A percentile compares a stretch with the other conserved stretches of the same genome.
Conservation (phyloP, 2,888 invertebrate genomes). For the Lasioglossum vierecki region DNA sequence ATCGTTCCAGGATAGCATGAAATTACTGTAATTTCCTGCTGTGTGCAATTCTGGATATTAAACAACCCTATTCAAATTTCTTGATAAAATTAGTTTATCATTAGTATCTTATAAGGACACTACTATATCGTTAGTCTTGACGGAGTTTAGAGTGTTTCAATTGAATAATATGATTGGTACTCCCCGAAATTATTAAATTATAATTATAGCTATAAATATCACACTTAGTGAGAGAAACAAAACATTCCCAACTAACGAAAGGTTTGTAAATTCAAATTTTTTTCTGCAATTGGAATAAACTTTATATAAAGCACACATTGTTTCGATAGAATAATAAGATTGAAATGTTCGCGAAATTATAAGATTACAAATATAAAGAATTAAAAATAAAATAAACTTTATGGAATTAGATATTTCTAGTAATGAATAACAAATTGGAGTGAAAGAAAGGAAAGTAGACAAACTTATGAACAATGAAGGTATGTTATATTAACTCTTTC, state of each 20-base stretch:
- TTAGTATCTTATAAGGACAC: too few species aligned
- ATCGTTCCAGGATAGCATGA: constrained; percentile 36
- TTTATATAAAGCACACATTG: background rate
- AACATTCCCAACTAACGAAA: background rate
- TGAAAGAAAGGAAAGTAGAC: background rate
- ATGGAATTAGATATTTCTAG: background rate
- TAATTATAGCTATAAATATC: background rate
- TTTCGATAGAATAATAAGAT: background rate
- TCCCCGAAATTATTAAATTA: background rate
- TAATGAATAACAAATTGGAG: background rate
- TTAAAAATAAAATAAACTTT: background rate
- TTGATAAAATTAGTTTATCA: background rate
- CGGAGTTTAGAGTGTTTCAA: background rate
- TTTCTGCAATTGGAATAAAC: too few species aligned
- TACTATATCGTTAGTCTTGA: background rate
- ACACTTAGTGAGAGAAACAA: background rate
- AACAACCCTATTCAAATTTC: background rate
- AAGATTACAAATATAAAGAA: background rate
- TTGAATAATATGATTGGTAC: background rate
- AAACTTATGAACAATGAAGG: background rate
- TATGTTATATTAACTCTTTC: background rate
- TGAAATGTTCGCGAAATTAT: background rate
- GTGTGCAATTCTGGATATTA: background rate
- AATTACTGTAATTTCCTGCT: constrained; percentile 53
- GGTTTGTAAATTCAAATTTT: too few species aligned